Evolutionary conservation across 1,140 invertebrate species (phyloP).

Genomic region (Rhysida immarginata): DNA sequence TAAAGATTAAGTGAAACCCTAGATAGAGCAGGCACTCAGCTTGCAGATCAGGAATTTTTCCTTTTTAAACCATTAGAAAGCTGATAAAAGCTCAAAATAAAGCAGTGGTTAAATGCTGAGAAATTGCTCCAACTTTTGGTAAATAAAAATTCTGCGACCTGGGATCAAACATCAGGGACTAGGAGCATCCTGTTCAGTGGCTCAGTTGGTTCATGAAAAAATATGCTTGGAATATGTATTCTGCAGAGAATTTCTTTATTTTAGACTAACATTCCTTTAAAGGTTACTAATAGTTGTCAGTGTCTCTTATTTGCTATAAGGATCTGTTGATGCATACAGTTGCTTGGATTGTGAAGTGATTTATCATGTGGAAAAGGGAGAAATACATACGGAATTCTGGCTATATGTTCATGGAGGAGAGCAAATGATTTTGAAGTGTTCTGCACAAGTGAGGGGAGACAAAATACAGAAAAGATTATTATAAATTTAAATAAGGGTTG

Average conservation of each 20-base stretch:
- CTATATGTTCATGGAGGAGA: background rate
- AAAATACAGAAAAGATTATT: too few species aligned
- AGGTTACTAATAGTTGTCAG: background rate
- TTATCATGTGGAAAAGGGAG: background rate
- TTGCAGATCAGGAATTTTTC: too few species aligned
- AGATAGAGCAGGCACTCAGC: too few species aligned
- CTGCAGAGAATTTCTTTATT: background rate
- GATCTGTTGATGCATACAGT: background rate
- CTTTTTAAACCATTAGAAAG: too few species aligned
- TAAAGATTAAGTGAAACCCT: too few species aligned
- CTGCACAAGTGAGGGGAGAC: background rate
- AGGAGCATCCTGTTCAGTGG: background rate
- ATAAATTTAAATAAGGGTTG: background rate
- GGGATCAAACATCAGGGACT: background rate
- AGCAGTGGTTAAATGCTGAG: too few species aligned
- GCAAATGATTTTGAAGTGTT: background rate
- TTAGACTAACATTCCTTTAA: background rate
- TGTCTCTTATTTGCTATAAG: background rate
- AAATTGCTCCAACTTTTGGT: too few species aligned
- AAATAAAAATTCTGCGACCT: background rate
- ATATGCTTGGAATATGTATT: background rate
- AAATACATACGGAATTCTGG: background rate
- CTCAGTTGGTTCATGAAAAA: too few species aligned
- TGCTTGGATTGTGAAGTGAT: constrained; percentile 1
- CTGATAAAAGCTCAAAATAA: too few species aligned